Base-by-base conservation (phyloP, 2,797 vertebrate genomes). In the Sebastes aleutianus region DNA sequence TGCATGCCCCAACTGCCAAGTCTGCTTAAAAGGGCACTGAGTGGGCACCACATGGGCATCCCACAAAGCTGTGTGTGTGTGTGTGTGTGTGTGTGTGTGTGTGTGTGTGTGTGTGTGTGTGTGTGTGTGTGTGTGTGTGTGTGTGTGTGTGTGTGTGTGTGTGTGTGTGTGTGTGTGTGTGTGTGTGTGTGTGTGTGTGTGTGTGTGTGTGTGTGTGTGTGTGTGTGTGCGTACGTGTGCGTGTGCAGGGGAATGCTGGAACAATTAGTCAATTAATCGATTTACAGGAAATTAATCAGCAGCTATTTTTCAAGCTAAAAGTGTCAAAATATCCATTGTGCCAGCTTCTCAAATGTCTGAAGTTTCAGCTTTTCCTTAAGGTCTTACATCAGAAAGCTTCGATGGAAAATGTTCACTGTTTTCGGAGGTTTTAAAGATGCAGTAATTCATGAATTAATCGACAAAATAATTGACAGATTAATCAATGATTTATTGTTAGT, bases 1-100 rank as follows among this genome's bases (percentile, higher is more conserved):
- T 89, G 87, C 83, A 82, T 57, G 82, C 76, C 78, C 66, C 85
- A 80, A 79, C 78, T 85, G 84, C 83, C 85, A 90, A 80, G 88
- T 86, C 79, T 76, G 81, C 83, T 86, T 81, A 87, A 86, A 72
- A 78, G 83, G 85, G 78, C 90, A 85, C 39, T 6, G 34, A 82
- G 71, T 78, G 82, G 83, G 69, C 81, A 82, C 24, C 65, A 58
- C 72, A 72, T 66, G 67, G 56, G 36, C 72, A 81, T 78, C 77
- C 77, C 39, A 58, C 78, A 82, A 34, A 74, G 73, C 78, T 73
- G 34, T 32, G 26, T 74, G 73, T 78, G 71, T 68, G 43, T 43
- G 68, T 13, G 12, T 6, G 14, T 26, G 6, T 72, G 50, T 29
- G 26, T 72, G 50, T 29, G 26, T 72, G 73, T 76, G 71, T 68